Conservation (phyloP, 2,113 vertebrate species). For the Elephantulus edwardii region DNA sequence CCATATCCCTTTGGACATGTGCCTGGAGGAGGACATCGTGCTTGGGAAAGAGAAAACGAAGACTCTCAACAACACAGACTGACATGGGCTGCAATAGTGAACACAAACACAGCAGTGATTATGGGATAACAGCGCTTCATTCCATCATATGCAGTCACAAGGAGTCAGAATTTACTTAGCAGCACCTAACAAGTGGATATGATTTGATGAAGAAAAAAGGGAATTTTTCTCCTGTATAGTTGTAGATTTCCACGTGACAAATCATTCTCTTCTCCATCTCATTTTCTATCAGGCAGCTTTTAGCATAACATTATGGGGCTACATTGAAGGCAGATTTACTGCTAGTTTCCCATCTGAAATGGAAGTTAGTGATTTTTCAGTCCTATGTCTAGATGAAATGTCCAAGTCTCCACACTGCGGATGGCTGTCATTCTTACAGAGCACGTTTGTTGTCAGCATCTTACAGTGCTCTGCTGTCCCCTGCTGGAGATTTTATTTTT, state of each 20-base stretch:
- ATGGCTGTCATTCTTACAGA: no score
- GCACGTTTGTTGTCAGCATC: neutral
- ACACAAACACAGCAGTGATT: no score
- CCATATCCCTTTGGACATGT: no score
- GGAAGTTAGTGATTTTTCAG: neutral
- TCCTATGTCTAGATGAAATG: neutral
- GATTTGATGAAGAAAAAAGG: neutral
- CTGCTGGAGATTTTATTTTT: constrained; percentile 66
- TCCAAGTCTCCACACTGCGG: no score
- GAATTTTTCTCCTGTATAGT: neutral
- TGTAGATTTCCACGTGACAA: neutral
- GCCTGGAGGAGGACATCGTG: neutral
- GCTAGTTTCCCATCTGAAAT: neutral
- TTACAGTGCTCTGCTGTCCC: constrained; percentile 40
- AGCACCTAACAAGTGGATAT: neutral
- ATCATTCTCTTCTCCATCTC: neutral
- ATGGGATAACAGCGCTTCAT: no score
- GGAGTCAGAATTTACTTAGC: neutral
- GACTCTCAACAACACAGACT: neutral
- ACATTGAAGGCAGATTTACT: neutral
- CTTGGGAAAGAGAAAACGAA: neutral
- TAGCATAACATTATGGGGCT: neutral
- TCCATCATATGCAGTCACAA: no score
- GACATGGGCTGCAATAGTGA: no score
- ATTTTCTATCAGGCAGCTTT: neutral